Evolutionary conservation across 2,888 invertebrate genomes (phyloP), one percentile per base, ranked within the genome.

Genomic region (Drosophila sordidula): DNA sequence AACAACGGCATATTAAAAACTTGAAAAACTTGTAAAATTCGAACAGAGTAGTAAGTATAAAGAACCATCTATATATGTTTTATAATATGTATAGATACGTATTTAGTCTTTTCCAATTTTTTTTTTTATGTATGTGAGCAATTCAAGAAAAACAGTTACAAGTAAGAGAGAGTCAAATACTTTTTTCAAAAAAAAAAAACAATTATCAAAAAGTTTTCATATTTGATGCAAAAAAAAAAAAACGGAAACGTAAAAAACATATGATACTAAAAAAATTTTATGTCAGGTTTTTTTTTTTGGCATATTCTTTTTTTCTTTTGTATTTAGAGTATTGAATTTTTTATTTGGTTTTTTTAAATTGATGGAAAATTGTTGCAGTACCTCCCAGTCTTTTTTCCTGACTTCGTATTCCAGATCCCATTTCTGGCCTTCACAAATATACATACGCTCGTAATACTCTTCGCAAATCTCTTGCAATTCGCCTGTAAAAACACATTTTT

Each of bases 331-430:
- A 70, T 66, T 61, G 45, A 56, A 64, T 44, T 70, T 49, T 77
- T 44, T 74, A 69, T 62, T 54, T 69, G 69, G 78, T 52, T 90
- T 65, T 61, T 78, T 63, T 54, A 70, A 73, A 73, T 73, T 78
- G 63, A 80, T 81, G 79, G 75, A 80, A 83, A 62, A 69, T 83
- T 83, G 75, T 82, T 87, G 94, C 94, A 95, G 95, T 96, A 98
- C 98, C 98, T 99, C 99, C 95, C 97, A 98, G 95, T 99, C 99
- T 96, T 98, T 98, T 95, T 98, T 98, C 95, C 98, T 96, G 95
- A 99, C 98, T 96, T 98, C 98, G 95, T 97, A 96, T 96, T 99
- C 99, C 97, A 99, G 98, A 96, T 99, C 99, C 96, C 98, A 99
- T 95, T 99, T 99, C 95, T 98, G 98, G 95, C 97, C 97, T 95